Evolutionary conservation across 2,113 vertebrate genomes (phyloP), one percentile per base, ranked within the genome.

Genomic region (Ornithorhynchus anatinus): DNA sequence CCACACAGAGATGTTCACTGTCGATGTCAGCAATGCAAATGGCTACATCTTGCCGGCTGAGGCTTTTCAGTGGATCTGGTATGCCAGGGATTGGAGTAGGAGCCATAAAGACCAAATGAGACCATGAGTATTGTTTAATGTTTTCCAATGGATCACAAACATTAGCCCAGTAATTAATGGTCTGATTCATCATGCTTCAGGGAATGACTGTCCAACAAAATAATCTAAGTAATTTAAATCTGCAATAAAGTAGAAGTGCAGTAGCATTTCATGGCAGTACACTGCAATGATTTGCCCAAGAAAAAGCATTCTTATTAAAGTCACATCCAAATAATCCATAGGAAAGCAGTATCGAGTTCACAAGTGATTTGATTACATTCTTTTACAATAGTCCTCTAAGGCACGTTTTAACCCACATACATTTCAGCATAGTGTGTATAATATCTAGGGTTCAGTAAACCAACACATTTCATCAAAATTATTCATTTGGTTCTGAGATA

Each of bases 151-250:
- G 79, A 79, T 87, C 3, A 0, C 29, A 44, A 67, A 76, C 75
- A 87, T 84, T 89, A 32, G 5, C 58, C 61, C 22, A 75, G 86
- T 89, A 90, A 92, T 92, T 91, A 92, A 90, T 91, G 85, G 79
- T 89, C 87, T 87, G 75, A 77, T 87, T 89, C 87, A 89, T 79
- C 80, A 81, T 59, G 81, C 90, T 88, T 78, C 9, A 2, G 91
- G 86, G 88, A 89, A 73, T 90, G 77, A 77, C 72, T 89, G 87
- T 74, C 88, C 88, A 63, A 81, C 69, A 84, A 86, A 92, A 90
- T 89, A 86, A 91, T 62, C 51, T 60, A 74, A 80, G 79, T 71
- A 86, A 90, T 90, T 89, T 89, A 84, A 84, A 90, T 85, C 74
- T 72, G 77, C 84, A 89, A 79, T 90, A 89, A 92, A 90, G 51